These are phyloP conservation scores for Fundulus diaphanus DNA, from an alignment of 2,797 vertebrate genomes.

Conservation along the genomic window DNA sequence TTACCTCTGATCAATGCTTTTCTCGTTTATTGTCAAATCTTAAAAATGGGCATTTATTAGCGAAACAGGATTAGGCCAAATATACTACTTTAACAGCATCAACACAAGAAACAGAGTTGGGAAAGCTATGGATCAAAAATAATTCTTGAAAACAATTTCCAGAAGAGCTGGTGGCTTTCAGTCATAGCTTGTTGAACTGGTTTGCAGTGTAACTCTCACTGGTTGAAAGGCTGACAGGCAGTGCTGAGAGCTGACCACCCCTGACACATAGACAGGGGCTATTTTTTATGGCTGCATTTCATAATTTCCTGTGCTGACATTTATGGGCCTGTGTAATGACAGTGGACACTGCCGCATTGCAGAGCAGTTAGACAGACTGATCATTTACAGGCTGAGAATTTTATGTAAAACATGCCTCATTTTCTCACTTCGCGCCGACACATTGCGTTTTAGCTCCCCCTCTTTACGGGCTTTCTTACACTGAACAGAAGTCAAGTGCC, in stretches of 20 bases:
- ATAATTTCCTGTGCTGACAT: not conserved
- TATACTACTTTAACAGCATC: no score
- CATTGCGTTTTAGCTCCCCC: not conserved
- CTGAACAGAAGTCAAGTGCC: conserved; percentile 6
- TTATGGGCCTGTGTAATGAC: not conserved
- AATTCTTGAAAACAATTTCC: not conserved
- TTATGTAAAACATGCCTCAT: not conserved
- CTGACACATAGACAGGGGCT: not conserved
- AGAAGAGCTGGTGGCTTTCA: not conserved
- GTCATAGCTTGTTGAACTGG: not conserved
- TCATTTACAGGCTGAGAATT: not conserved
- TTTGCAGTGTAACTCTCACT: not conserved
- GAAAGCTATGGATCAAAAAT: not conserved
- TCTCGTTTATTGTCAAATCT: no score
- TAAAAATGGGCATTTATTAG: no score
- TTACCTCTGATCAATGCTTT: no score
- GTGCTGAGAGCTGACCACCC: no score
- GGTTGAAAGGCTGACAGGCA: not conserved
- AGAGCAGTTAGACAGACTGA: not conserved
- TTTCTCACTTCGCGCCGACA: not conserved
- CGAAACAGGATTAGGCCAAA: no score
- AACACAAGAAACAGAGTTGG: not conserved
- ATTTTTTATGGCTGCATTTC: not conserved
- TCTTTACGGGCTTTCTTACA: not conserved
- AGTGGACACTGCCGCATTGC: not conserved